Conservation (phyloP, 2,888 invertebrate genomes). For the Kuschelorhynchus macadamiae region DNA sequence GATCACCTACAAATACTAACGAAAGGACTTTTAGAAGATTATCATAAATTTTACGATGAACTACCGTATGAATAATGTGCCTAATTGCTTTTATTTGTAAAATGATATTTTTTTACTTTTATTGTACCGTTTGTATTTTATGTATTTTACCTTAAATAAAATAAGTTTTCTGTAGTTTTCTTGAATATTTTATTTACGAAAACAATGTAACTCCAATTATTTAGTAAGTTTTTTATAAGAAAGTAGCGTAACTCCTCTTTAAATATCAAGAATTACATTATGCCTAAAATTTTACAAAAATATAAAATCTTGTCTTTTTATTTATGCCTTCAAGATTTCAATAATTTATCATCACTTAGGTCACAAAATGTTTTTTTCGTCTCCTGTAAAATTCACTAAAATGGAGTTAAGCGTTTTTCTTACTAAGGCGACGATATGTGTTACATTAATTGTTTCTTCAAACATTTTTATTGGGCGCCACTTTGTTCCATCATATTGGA, state of each 20-base stretch:
- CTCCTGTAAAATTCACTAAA: background rate
- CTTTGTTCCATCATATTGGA: too few relatives aligned
- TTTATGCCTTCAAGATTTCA: background rate
- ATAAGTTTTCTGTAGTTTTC: background rate
- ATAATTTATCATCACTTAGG: background rate
- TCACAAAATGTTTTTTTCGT: background rate
- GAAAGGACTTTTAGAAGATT: slow-evolving; percentile 5
- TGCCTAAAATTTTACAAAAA: background rate
- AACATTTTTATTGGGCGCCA: too few relatives aligned
- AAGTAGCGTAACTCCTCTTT: slow-evolving; percentile 3
- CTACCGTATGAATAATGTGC: background rate
- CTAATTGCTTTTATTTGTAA: background rate
- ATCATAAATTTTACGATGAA: slow-evolving; percentile 17
- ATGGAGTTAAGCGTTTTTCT: too few relatives aligned
- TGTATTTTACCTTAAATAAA: background rate
- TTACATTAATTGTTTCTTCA: too few relatives aligned
- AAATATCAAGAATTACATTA: background rate
- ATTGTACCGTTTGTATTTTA: background rate
- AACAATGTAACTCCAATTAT: background rate
- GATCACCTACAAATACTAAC: slow-evolving; percentile 7
- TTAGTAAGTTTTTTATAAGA: background rate
- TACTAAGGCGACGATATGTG: slow-evolving; percentile 7
- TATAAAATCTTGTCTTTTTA: background rate
- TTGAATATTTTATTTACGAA: background rate
- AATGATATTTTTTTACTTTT: background rate